Evolutionary conservation across 2,888 invertebrate species (phyloP), one percentile per base, ranked within the genome.

Genomic region (Torymus texanus): DNA sequence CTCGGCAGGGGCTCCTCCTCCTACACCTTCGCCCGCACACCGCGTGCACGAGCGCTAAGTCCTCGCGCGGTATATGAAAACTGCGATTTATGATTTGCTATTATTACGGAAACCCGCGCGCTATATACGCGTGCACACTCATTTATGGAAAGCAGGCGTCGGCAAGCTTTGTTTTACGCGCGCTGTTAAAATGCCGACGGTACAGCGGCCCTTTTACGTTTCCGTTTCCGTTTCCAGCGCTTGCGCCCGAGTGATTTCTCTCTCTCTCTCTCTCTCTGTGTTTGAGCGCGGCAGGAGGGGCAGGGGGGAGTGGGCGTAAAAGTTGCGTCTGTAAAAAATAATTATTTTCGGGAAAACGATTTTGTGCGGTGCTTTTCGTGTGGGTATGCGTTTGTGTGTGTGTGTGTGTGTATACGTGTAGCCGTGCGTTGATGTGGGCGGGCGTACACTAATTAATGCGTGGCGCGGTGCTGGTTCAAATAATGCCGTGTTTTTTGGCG

Each of bases 71-170:
- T 71, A 24, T 53, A 67, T 68, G 81, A 76, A 83, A 82, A 82
- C 77, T 75, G 80, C 82, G 81, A 83, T 85, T 85, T 85, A 85
- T 84, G 83, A 83, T 84, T 84, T 82, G 81, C 81, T 81, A 83
- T 84, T 85, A 85, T 84, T 85, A 84, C 83, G 80, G 81, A 73
- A 61, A 71, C 59, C 16, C 62, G 8, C 50, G 41, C 1, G 41
- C 62, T 24, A 29, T 62, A 21, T 16, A 21, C 12, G 58, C 29
- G 50, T 8, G 65, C 65, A n/a, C 59, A 18, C 62, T 72, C 61
- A 24, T 62, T 72, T 53, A 51, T 24, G 61, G 58, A 53, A 61
- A 59, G 11, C 59, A 16, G 11, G 59, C 59, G 59, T 2, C 16
- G 11, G 21, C 16, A 11, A 59, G 59, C 18, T 8, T 11, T 24